phyloP scores from a whole-genome alignment of 2,113 vertebrate genomes.

The Mormoops blainvillei region DNA sequence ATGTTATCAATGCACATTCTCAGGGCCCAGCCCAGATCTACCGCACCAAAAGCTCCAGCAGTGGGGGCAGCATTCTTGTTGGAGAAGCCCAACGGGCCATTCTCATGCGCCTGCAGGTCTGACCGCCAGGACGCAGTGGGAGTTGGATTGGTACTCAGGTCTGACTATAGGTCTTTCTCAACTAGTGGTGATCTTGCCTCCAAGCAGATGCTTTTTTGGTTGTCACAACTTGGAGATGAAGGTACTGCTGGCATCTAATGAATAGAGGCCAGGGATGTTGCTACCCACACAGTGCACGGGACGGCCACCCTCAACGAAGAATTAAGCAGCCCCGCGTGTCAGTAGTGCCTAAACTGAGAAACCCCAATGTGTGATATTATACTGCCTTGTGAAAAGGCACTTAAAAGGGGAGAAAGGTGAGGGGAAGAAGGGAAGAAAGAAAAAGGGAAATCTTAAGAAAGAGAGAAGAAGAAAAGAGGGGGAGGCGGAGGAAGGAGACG shows the following conservation, averaged over 20 bases:
- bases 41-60: background rate
- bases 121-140: background rate
- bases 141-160: accelerated
- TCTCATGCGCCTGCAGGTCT: background rate
- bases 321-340: background rate
- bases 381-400: background rate
- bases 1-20: no score
- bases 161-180: background rate
- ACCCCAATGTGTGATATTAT: background rate
- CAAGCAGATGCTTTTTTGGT: background rate
- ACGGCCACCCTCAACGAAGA: background rate
- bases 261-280: background rate
- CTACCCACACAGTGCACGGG: background rate
- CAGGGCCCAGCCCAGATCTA: background rate
- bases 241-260: background rate
- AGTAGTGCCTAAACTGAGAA: background rate
- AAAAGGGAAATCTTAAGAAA: no score
- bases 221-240: background rate
- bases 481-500: accelerated
- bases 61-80: no score
- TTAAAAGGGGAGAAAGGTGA: background rate
- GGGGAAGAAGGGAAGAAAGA: no score
- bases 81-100: background rate
- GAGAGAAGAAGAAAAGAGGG: accelerated
- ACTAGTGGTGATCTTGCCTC: background rate